Evolutionary conservation across 2,797 vertebrate genomes (phyloP).

Genomic region (Myotis myotis): DNA sequence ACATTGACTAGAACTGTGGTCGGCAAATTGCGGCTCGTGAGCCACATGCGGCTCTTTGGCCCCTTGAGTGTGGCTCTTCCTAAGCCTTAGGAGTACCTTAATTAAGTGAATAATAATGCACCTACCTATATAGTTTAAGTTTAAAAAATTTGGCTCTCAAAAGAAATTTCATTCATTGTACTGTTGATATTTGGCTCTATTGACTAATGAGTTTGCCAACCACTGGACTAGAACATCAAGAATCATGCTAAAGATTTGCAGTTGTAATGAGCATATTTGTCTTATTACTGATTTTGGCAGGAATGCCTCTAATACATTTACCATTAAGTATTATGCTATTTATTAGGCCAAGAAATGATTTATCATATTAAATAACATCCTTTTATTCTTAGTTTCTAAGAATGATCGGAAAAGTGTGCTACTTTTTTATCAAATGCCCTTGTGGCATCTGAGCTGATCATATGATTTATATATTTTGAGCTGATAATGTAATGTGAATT

Average conservation of each 20-base stretch:
- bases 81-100: too few relatives aligned
- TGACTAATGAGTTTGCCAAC: too few relatives aligned
- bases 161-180: too few relatives aligned
- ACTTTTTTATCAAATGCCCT: slow-evolving; percentile 45
- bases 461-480: slow-evolving; percentile 8
- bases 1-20: not conserved
- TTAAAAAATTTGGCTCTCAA: too few relatives aligned
- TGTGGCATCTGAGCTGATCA: not conserved
- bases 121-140: too few relatives aligned
- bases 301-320: slow-evolving; percentile 21
- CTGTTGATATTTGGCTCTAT: too few relatives aligned
- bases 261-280: slow-evolving; percentile 19
- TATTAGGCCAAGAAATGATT: slow-evolving; percentile 19
- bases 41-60: too few relatives aligned
- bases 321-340: slow-evolving; percentile 5
- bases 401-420: slow-evolving; percentile 28
- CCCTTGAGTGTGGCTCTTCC: too few relatives aligned
- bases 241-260: slow-evolving; percentile 18
- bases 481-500: not conserved
- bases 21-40: too few relatives aligned
- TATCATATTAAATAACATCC: slow-evolving; percentile 7
- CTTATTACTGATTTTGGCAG: slow-evolving; percentile 25
- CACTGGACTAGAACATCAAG: slow-evolving; percentile 1
- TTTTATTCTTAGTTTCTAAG: slow-evolving; percentile 41
- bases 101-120: too few relatives aligned